A percentile compares a stretch with the other conserved stretches of the same genome.
Conservation (phyloP, 2,888 invertebrate genomes). For the Agonopterix heracliana region DNA sequence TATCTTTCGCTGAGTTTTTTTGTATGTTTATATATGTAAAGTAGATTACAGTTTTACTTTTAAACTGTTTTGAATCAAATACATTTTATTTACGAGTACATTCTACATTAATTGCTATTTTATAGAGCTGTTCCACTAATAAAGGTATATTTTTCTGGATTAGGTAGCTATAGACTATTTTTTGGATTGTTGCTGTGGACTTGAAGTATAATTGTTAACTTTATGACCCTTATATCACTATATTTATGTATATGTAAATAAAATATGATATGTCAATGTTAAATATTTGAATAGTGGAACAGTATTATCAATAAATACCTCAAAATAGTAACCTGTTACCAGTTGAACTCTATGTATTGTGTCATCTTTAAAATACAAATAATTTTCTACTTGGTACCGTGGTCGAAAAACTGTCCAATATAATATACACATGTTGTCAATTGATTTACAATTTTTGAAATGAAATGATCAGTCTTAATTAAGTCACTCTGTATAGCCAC, state of each 20-base stretch:
- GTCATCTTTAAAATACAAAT: constrained; percentile 11
- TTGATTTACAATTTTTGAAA: too few relatives aligned
- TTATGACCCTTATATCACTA: too few relatives aligned
- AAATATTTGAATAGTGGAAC: constrained; percentile 36
- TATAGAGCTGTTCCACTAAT: constrained; percentile 29
- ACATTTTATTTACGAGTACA: not conserved
- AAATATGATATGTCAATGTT: constrained; percentile 18
- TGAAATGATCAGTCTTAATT: too few relatives aligned
- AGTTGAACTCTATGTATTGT: constrained; percentile 11
- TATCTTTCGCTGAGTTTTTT: too few relatives aligned
- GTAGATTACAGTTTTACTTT: not conserved
- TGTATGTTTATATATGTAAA: constrained; percentile 1
- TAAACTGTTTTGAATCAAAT: not conserved
- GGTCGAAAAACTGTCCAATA: too few relatives aligned
- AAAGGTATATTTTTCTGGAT: constrained; percentile 5
- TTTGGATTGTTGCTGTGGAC: not conserved
- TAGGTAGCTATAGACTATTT: not conserved
- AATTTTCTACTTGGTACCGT: too few relatives aligned
- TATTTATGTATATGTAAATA: not conserved
- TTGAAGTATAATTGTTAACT: too few relatives aligned
- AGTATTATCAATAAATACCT: constrained; percentile 46
- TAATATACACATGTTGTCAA: too few relatives aligned
- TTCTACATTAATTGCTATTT: constrained; percentile 19
- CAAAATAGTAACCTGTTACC: constrained; percentile 45
- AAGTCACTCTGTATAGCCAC: too few relatives aligned